Evolutionary conservation across 2,888 invertebrate genomes (phyloP), one percentile per base, ranked within the genome.

Genomic region (Clusia tigrina): DNA sequence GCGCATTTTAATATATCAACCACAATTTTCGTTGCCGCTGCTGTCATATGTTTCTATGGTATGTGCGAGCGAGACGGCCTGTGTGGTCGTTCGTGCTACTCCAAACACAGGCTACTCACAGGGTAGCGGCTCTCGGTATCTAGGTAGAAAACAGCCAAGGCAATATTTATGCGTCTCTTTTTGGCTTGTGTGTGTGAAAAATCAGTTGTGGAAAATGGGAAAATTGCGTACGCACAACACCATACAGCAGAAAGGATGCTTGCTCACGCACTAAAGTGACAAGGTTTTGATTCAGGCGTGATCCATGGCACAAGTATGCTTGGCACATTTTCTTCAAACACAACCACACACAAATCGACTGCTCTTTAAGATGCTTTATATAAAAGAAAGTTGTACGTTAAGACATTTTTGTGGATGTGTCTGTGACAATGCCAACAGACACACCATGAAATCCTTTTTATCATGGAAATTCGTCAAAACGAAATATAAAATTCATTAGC

Each of bases 91-190:
- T n/a, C n/a, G n/a, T n/a, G n/a, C n/a, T n/a, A n/a, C n/a, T n/a
- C n/a, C n/a, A n/a, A n/a, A n/a, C n/a, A n/a, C n/a, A n/a, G n/a
- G n/a, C n/a, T n/a, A n/a, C n/a, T n/a, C n/a, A n/a, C n/a, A n/a
- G n/a, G n/a, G n/a, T n/a, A n/a, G n/a, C n/a, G n/a, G n/a, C n/a
- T n/a, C n/a, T n/a, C n/a, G n/a, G n/a, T n/a, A n/a, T n/a, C n/a
- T n/a, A 32, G 32, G 32, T 32, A 32, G 6, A 32, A n/a, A n/a
- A n/a, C n/a, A n/a, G n/a, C n/a, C n/a, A n/a, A n/a, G n/a, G n/a
- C 32, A 32, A 32, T 25, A 48, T 48, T 22, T 25, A 52, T 54
- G 54, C n/a, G 17, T 26, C n/a, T 38, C 53, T 48, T 42, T 5
- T 32, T 32, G 20, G 48, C 51, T 25, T 48, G 20, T 48, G 58